A percentile compares a stretch with the other conserved stretches of the same genome.
These are phyloP conservation scores for Drosophila oshimai DNA, from an alignment of 1,140 invertebrate genomes.

Conservation along the genomic window DNA sequence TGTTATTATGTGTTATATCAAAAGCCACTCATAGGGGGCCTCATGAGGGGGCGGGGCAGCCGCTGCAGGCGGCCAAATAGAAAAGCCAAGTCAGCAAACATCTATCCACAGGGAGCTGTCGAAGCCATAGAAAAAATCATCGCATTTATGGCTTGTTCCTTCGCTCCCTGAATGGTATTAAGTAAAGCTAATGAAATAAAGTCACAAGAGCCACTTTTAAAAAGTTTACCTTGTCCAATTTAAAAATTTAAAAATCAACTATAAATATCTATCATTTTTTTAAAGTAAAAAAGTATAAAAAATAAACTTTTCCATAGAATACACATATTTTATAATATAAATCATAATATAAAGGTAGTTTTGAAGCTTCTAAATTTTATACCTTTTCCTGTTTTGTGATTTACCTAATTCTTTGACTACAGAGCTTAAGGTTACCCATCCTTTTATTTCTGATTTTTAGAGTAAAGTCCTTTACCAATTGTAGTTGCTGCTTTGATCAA, in stretches of 20 bases:
- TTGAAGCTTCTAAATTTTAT: no score
- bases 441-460: no score
- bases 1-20: conserved; percentile 72
- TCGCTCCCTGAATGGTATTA: background rate
- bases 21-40: conserved; percentile 28
- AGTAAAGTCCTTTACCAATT: no score
- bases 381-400: no score
- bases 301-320: no score
- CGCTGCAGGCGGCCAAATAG: conserved; percentile 27
- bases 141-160: background rate
- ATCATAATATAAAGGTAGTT: no score
- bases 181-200: background rate
- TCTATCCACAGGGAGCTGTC: conserved; percentile 6
- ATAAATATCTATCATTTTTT: no score
- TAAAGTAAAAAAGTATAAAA: no score
- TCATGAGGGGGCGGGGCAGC: background rate
- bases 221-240: background rate
- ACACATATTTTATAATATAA: no score
- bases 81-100: conserved; percentile 34
- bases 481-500: no score
- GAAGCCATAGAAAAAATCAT: background rate
- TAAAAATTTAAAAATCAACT: background rate
- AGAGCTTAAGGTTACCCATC: no score
- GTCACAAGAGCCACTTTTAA: background rate
- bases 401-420: no score